A percentile compares a stretch with the other conserved stretches of the same genome.
Evolutionary conservation across 2,113 vertebrate species (phyloP).

Genomic region (rabbit (Oryctolagus cuniculus)): mOryCun1.1 NC_091440.1:128479501-128480000

Average conservation of each 20-base stretch:
- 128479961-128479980: background rate
- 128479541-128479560: conserved; percentile 7
- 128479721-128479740: background rate
- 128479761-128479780: background rate
- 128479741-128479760: background rate
- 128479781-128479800: background rate
- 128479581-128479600: background rate
- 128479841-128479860: background rate
- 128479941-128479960: background rate
- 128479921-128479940: conserved; percentile 10
- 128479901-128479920: background rate
- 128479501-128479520: background rate
- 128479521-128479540: background rate
- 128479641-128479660: conserved; percentile 36
- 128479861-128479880: background rate
- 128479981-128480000: conserved; percentile 8
- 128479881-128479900: background rate
- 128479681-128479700: conserved; percentile 17
- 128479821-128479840: background rate
- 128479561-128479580: conserved; percentile 15
- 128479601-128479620: background rate
- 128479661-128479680: conserved; percentile 28
- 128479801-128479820: background rate
- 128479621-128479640: background rate
- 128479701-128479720: conserved; percentile 36